Percentiles rank a stretch among this genome's conserved stretches.
phyloP scores from a whole-genome alignment of 2,888 invertebrate genomes.

The Netelia melanura region DNA sequence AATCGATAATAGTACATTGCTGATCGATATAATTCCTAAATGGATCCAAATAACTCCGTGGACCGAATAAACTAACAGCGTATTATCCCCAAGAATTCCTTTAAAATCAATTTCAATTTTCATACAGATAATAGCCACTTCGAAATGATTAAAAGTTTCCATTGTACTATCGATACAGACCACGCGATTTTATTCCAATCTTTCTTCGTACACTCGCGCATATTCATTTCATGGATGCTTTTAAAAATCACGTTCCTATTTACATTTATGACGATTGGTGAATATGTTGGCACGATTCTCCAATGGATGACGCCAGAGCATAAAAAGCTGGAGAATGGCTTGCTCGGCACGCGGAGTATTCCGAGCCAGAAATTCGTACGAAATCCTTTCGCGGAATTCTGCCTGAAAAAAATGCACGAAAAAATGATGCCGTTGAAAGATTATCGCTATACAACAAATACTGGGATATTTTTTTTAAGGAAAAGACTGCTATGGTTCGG shows the following conservation, averaged over 20 bases:
- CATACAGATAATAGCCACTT: too few relatives aligned
- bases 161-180: not conserved
- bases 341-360: not conserved
- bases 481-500: too few relatives aligned
- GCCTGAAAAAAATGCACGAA: not conserved
- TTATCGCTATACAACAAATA: too few relatives aligned
- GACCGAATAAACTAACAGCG: too few relatives aligned
- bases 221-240: not conserved
- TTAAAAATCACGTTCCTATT: not conserved
- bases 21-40: too few relatives aligned
- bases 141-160: not conserved
- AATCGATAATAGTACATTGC: too few relatives aligned
- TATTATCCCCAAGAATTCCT: not conserved
- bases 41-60: too few relatives aligned
- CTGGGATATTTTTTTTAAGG: too few relatives aligned
- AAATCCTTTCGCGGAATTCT: slow-evolving; percentile 30
- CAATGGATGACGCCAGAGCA: not conserved
- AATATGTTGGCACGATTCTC: not conserved
- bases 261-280: not conserved
- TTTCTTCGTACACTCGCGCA: not conserved
- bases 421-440: not conserved
- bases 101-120: not conserved
- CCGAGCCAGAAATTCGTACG: slow-evolving; percentile 1
- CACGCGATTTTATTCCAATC: not conserved
- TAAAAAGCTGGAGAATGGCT: not conserved